phyloP scores from a whole-genome alignment of 1,140 invertebrate genomes.

The Himalopsyche phryganea region DNA sequence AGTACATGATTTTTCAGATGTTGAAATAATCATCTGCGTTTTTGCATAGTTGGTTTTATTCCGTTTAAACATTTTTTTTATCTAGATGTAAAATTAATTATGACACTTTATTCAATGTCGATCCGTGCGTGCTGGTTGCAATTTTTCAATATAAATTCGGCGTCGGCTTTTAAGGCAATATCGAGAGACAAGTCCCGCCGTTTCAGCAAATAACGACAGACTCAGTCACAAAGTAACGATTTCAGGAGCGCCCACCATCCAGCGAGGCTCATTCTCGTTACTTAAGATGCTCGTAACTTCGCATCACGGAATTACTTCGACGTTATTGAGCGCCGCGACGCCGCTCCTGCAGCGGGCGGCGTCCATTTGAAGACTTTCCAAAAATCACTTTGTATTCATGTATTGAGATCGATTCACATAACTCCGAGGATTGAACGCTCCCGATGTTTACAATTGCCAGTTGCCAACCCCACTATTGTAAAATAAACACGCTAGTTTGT shows the following conservation, averaged over 20 bases:
- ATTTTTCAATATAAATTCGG: too few species aligned
- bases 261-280: slow-evolving; percentile 20
- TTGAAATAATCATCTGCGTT: too few species aligned
- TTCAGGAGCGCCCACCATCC: background rate
- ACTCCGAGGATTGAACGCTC: slow-evolving; percentile 14
- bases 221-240: background rate
- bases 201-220: background rate
- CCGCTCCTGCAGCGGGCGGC: slow-evolving; percentile 4
- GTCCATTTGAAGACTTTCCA: slow-evolving; percentile 3
- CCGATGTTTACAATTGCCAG: slow-evolving; percentile 3
- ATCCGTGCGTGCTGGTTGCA: background rate
- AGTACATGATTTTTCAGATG: too few species aligned
- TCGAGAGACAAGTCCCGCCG: slow-evolving; percentile 4
- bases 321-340: slow-evolving; percentile 20
- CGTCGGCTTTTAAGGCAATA: background rate
- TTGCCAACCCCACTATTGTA: too few species aligned
- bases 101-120: background rate
- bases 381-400: slow-evolving; percentile 35
- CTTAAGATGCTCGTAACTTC: slow-evolving; percentile 32
- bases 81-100: too few species aligned
- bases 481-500: too few species aligned
- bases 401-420: slow-evolving; percentile 34
- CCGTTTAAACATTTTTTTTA: too few species aligned
- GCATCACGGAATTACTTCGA: slow-evolving; percentile 31
- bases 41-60: too few species aligned